These are phyloP conservation scores for Anomalospiza imberbis DNA, from an alignment of 2,797 vertebrate species.

Conservation along the genomic window DNA sequence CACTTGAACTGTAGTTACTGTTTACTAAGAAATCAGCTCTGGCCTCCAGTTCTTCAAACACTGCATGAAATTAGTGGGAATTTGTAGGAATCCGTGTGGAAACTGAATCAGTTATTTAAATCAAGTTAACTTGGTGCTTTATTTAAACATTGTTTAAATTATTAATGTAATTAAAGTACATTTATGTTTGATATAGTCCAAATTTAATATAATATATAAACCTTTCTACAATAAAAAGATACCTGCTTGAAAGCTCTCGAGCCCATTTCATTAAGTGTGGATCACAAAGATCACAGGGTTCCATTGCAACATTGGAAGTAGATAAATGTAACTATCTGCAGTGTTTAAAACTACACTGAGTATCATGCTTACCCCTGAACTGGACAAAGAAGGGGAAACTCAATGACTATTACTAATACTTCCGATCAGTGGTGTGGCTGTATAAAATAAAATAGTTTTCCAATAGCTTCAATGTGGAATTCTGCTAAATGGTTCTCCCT, in stretches of 20 bases:
- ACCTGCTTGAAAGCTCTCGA: not conserved
- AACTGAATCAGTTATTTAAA: not conserved
- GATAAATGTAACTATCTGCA: not conserved
- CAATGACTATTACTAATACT: not conserved
- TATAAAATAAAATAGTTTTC: not conserved
- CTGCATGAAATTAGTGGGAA: not conserved
- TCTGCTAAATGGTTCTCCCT: not conserved
- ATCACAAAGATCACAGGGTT: not conserved
- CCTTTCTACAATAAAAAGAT: not conserved
- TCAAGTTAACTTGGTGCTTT: not conserved
- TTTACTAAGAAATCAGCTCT: not conserved
- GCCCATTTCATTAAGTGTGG: not conserved
- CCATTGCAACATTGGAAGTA: not conserved
- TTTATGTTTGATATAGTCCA: not conserved
- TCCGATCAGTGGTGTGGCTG: not conserved
- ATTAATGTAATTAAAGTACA: not conserved
- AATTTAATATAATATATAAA: conserved; percentile 2
- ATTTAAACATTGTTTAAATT: conserved; percentile 30
- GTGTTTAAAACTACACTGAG: not conserved
- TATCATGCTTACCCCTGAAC: not conserved
- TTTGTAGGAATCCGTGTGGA: not conserved
- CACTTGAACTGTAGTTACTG: not conserved
- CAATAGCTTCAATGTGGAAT: not conserved
- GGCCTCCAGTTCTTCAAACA: not conserved
- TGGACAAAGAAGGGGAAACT: not conserved